Percentiles rank a stretch among this genome's conserved stretches.
Evolutionary conservation across 2,113 vertebrate species (phyloP).

Genomic region (Oxygymnocypris stewartii): DNA sequence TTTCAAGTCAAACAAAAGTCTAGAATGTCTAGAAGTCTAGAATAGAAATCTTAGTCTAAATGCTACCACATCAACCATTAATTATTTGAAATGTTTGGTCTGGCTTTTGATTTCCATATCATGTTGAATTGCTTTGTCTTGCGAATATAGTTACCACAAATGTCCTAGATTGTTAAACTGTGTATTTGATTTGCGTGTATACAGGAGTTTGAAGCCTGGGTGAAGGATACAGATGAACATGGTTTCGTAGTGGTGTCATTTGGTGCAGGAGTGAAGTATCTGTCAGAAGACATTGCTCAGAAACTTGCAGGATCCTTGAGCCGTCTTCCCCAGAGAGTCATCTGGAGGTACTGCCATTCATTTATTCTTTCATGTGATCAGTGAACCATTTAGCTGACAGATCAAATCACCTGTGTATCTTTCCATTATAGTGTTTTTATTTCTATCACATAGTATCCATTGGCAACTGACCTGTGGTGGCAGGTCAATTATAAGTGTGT

Average conservation of each 20-base stretch:
- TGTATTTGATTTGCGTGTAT: conserved; percentile 42
- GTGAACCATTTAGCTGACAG: background rate
- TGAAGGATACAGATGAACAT: conserved; percentile 82
- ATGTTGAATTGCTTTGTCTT: background rate
- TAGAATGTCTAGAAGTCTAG: no score
- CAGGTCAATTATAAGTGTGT: background rate
- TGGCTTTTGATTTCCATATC: background rate
- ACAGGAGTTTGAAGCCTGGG: conserved; percentile 90
- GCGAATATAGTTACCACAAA: background rate
- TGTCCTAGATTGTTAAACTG: background rate
- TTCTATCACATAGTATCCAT: background rate
- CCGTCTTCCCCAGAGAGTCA: conserved; percentile 87
- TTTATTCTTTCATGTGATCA: background rate
- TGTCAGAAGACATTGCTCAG: conserved; percentile 90
- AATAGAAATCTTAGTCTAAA: background rate
- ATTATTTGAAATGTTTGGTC: background rate
- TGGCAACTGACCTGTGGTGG: background rate
- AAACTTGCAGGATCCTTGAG: conserved; percentile 90
- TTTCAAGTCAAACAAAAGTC: background rate
- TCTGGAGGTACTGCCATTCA: conserved; percentile 87
- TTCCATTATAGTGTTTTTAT: background rate
- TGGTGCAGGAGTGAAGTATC: conserved; percentile 95
- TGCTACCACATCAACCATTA: background rate
- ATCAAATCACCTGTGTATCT: background rate
- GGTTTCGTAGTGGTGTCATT: conserved; percentile 97